A percentile compares a stretch with the other conserved stretches of the same genome.
These are phyloP conservation scores for Strix aluco DNA, from an alignment of 2,113 vertebrate species.

Conservation along the genomic window DNA sequence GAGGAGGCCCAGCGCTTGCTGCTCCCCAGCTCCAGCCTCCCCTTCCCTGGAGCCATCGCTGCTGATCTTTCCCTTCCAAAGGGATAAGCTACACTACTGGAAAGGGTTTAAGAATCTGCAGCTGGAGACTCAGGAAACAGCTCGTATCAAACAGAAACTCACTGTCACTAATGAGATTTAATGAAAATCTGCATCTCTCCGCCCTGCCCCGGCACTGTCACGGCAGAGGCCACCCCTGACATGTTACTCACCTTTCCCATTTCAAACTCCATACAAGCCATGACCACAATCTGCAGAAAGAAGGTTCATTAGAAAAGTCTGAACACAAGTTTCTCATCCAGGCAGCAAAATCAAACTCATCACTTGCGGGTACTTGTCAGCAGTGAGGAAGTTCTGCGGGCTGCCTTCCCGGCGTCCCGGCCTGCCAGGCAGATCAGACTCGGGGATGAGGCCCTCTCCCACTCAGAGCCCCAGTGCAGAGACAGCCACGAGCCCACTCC, in stretches of 20 bases:
- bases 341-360: neutral
- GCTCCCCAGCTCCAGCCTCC: neutral
- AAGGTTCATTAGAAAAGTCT: neutral
- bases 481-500: neutral
- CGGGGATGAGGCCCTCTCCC: neutral
- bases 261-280: slow-evolving; percentile 96
- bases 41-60: neutral
- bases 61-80: neutral
- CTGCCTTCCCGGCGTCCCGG: neutral
- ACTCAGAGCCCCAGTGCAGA: neutral
- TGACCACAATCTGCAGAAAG: slow-evolving; percentile 84
- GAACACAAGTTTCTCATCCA: neutral
- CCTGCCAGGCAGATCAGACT: accelerated
- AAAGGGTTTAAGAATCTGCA: neutral
- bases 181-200: neutral
- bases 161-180: neutral
- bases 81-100: neutral
- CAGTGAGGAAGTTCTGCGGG: neutral
- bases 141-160: neutral
- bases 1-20: neutral
- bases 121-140: neutral
- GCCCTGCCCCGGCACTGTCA: neutral
- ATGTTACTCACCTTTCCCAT: slow-evolving; percentile 89
- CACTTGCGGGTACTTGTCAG: neutral
- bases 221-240: neutral